Percentiles rank a stretch among this genome's conserved stretches.
Evolutionary conservation across 2,113 vertebrate species (phyloP).

Genomic region (Centrocercus urophasianus): DNA sequence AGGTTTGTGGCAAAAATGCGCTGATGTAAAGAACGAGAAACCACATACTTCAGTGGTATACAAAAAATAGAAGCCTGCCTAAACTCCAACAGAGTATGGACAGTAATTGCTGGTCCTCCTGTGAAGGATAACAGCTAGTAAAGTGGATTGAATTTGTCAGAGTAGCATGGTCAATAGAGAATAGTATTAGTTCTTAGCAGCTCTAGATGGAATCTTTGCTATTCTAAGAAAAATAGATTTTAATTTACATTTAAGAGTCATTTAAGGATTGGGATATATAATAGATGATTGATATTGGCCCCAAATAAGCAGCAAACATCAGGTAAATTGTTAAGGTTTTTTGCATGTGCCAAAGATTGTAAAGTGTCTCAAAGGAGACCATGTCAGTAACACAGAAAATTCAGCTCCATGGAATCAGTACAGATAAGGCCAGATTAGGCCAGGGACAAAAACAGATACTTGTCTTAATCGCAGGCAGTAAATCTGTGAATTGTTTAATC

Average conservation of each 20-base stretch:
- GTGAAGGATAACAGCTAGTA: background rate
- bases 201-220: background rate
- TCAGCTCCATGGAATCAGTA: slow-evolving; percentile 13
- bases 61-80: background rate
- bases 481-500: slow-evolving; percentile 9
- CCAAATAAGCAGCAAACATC: slow-evolving; percentile 41
- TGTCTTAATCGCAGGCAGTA: background rate
- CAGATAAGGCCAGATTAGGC: background rate
- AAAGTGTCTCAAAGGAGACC: slow-evolving; percentile 13
- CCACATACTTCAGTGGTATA: background rate
- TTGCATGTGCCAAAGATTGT: slow-evolving; percentile 50
- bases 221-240: slow-evolving; percentile 43
- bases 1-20: background rate
- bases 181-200: background rate
- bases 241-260: slow-evolving; percentile 23
- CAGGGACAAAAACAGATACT: rapidly evolving
- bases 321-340: slow-evolving; percentile 45
- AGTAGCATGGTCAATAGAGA: background rate
- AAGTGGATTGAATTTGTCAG: background rate
- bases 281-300: slow-evolving; percentile 28
- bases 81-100: background rate
- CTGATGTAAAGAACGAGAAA: background rate
- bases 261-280: slow-evolving; percentile 41
- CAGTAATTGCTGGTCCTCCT: background rate
- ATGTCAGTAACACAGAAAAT: slow-evolving; percentile 2